Conservation (phyloP, 1,140 invertebrate genomes). For the Hermetia illucens region DNA sequence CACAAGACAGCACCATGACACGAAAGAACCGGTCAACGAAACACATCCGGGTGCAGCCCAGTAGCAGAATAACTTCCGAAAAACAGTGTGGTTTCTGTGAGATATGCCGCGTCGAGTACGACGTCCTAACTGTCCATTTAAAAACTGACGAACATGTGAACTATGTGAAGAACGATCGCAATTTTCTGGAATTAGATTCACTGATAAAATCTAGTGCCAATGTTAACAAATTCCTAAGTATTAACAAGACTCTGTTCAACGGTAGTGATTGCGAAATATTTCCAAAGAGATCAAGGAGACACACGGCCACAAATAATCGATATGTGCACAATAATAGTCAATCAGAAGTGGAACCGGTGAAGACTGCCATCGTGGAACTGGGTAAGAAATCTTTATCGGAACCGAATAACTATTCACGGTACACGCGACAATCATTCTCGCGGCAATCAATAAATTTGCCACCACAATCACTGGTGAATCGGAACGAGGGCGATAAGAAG, state of each 20-base stretch:
- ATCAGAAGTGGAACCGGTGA: not conserved
- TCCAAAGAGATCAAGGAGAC: not conserved
- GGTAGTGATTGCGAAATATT: not conserved
- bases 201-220: slow-evolving; percentile 45
- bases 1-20: slow-evolving; percentile 7
- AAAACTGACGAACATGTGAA: slow-evolving; percentile 54
- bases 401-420: too few relatives aligned
- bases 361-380: not conserved
- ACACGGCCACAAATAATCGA: not conserved
- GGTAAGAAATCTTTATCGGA: too few relatives aligned
- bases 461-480: not conserved
- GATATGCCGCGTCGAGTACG: slow-evolving; percentile 56
- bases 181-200: slow-evolving; percentile 51
- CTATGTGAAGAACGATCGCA: slow-evolving; percentile 53
- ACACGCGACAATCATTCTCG: not conserved
- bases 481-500: too few relatives aligned
- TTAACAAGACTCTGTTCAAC: slow-evolving; percentile 10
- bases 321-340: not conserved
- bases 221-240: slow-evolving; percentile 45
- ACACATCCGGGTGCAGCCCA: not conserved
- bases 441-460: not conserved
- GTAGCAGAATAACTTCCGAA: slow-evolving; percentile 14
- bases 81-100: slow-evolving; percentile 55
- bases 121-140: slow-evolving; percentile 46
- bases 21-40: slow-evolving; percentile 8